phyloP scores from a whole-genome alignment of 2,113 vertebrate genomes.

The Melanerpes aurifrons region DNA sequence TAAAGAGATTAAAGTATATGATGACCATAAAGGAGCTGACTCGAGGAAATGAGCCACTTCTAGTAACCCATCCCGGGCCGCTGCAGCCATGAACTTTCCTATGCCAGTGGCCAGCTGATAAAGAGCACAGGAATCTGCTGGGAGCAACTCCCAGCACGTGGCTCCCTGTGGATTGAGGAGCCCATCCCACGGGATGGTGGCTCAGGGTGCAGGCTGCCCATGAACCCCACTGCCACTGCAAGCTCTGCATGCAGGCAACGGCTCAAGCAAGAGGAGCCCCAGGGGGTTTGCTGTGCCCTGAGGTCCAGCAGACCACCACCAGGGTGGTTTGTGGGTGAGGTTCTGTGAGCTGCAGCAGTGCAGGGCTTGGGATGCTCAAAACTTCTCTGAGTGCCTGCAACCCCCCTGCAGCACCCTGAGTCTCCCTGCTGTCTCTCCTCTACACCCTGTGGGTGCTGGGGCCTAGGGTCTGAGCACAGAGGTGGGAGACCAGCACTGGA shows the following conservation, averaged over 20 bases:
- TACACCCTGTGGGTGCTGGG: fast-evolving
- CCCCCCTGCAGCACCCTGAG: background rate
- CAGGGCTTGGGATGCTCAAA: background rate
- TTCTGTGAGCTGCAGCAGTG: background rate
- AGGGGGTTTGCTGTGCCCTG: background rate
- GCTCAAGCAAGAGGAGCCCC: background rate
- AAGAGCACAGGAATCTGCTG: background rate
- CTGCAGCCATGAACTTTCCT: slow-evolving; percentile 53
- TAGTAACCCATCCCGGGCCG: background rate
- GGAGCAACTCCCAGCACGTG: slow-evolving; percentile 17
- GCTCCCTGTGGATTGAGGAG: background rate
- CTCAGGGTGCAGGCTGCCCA: background rate
- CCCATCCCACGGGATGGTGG: fast-evolving
- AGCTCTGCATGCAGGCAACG: background rate
- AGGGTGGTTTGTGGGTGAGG: background rate
- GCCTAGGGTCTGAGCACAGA: background rate
- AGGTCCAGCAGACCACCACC: fast-evolving
- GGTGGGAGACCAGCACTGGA: background rate
- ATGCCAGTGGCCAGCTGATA: slow-evolving; percentile 53
- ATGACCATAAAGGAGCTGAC: slow-evolving; percentile 64
- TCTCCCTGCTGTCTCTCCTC: background rate
- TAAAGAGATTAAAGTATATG: slow-evolving; percentile 75
- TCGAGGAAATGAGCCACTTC: slow-evolving; percentile 56
- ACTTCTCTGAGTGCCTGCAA: background rate
- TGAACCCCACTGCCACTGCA: fast-evolving